These are phyloP conservation scores for Platyscapa corneri DNA, from an alignment of 1,140 invertebrate genomes.

Conservation along the genomic window DNA sequence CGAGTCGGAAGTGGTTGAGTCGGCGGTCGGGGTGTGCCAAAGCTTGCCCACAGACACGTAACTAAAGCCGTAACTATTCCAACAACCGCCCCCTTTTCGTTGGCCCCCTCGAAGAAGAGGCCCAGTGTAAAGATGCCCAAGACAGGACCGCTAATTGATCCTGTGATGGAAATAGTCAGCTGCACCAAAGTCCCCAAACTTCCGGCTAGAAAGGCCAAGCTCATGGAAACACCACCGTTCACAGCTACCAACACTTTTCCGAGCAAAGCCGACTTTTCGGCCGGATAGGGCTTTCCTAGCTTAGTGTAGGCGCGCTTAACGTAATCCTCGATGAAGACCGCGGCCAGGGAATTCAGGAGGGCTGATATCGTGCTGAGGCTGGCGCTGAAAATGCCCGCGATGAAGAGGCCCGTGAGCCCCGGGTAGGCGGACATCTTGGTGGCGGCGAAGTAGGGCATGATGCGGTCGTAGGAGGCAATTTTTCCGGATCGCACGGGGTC, in stretches of 20 bases:
- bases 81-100: slow-evolving; percentile 82
- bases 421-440: slow-evolving; percentile 80
- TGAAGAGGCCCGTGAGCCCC: slow-evolving; percentile 79
- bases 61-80: slow-evolving; percentile 81
- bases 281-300: slow-evolving; percentile 58
- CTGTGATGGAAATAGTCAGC: slow-evolving; percentile 83
- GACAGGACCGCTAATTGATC: slow-evolving; percentile 85
- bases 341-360: slow-evolving; percentile 88
- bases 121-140: slow-evolving; percentile 87
- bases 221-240: slow-evolving; percentile 82
- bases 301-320: slow-evolving; percentile 73
- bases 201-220: slow-evolving; percentile 82
- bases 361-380: slow-evolving; percentile 91
- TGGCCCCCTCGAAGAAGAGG: slow-evolving; percentile 81
- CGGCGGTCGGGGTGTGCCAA: slow-evolving; percentile 84
- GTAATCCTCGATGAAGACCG: slow-evolving; percentile 90
- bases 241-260: slow-evolving; percentile 79
- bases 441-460: slow-evolving; percentile 79
- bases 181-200: slow-evolving; percentile 84
- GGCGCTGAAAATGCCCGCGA: slow-evolving; percentile 80
- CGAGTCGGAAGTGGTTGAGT: slow-evolving; percentile 76
- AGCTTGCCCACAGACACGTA: slow-evolving; percentile 86
- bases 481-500: slow-evolving; percentile 80
- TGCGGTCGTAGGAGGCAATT: slow-evolving; percentile 71
- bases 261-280: slow-evolving; percentile 68